Conservation (phyloP, 1,140 invertebrate species). For the Armadillidium nasatum region DNA sequence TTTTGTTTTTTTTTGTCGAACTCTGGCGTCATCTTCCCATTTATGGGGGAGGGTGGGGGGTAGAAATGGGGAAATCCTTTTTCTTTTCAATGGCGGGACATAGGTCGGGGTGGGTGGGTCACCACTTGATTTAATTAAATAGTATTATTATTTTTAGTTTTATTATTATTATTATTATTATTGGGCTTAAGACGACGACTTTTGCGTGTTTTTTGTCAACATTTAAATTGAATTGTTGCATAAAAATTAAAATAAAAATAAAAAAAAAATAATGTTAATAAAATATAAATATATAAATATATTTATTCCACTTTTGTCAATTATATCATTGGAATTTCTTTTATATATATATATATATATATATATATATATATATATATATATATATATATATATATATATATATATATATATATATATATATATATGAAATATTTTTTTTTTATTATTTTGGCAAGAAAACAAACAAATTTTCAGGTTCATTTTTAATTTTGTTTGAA, state of each 20-base stretch:
- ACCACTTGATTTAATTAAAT: too few species aligned
- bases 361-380: slow-evolving; percentile 15
- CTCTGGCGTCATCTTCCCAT: too few species aligned
- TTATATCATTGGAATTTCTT: too few species aligned
- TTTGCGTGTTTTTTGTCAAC: background rate
- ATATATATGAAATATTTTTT: background rate
- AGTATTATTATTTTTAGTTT: too few species aligned
- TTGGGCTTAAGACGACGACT: background rate
- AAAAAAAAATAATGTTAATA: background rate
- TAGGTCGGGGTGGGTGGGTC: too few species aligned
- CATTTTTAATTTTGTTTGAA: too few species aligned
- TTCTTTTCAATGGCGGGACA: too few species aligned
- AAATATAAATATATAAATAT: background rate
- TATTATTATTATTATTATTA: too few species aligned
- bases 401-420: background rate
- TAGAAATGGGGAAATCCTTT: too few species aligned
- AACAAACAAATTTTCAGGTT: background rate
- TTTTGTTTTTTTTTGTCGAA: too few species aligned
- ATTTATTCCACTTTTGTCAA: too few species aligned
- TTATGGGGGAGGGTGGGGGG: too few species aligned
- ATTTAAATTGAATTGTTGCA: background rate
- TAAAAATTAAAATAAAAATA: background rate
- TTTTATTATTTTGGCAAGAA: background rate
- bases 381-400: slow-evolving; percentile 14
- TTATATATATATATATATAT: slow-evolving; percentile 13